phyloP scores from a whole-genome alignment of 2,888 invertebrate genomes.

The Cantharis rufa region DNA sequence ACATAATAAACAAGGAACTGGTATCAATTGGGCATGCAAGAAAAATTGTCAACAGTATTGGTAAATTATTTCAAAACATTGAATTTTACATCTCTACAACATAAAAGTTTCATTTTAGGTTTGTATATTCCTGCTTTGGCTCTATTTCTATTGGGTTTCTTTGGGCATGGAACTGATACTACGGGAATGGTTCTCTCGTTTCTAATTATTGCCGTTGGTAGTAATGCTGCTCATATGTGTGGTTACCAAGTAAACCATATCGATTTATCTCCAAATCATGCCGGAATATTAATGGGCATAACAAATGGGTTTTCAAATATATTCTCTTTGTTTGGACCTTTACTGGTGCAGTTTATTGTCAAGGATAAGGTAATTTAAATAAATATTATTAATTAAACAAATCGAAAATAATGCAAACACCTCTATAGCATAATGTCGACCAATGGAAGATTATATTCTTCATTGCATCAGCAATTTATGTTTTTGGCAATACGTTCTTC shows the following conservation, averaged over 20 bases:
- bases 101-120: constrained; percentile 53
- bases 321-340: constrained; percentile 75
- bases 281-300: constrained; percentile 79
- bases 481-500: constrained; percentile 71
- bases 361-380: constrained; percentile 62
- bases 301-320: constrained; percentile 75
- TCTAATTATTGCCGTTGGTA: constrained; percentile 69
- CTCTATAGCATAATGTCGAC: constrained; percentile 61
- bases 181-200: constrained; percentile 65
- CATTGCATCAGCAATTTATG: constrained; percentile 71
- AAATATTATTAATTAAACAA: not conserved
- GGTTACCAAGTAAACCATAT: constrained; percentile 78
- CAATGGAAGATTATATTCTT: constrained; percentile 80
- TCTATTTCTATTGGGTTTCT: constrained; percentile 63
- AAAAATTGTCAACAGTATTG: constrained; percentile 67
- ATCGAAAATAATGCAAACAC: not conserved
- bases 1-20: constrained; percentile 58
- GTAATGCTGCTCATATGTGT: constrained; percentile 71
- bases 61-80: constrained; percentile 45
- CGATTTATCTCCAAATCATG: constrained; percentile 79
- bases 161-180: constrained; percentile 61
- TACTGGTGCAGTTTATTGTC: constrained; percentile 69
- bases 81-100: not conserved
- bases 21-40: constrained; percentile 59
- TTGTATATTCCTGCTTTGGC: constrained; percentile 73